Evolutionary conservation across 2,888 invertebrate genomes (phyloP), one percentile per base, ranked within the genome.

Genomic region (Leptothorax acervorum): DNA sequence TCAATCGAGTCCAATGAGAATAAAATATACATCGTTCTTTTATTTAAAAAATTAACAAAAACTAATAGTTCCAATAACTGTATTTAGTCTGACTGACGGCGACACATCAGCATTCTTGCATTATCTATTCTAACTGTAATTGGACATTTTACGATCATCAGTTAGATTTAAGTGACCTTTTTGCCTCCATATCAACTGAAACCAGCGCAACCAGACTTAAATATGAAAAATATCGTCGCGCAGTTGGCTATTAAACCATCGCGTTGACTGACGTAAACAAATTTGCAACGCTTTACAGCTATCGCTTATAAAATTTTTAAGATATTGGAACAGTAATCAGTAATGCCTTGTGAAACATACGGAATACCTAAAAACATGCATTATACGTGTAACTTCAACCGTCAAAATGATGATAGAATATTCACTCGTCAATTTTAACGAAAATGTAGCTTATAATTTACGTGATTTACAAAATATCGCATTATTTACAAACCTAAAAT

Each of bases 211-310:
- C 8, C 71, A 71, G 48, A 79, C 53, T 70, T 70, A 57, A 71
- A 71, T 60, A 48, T 28, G 68, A 45, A 71, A 81, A 81, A 79
- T 60, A 70, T 60, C 48, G 18, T 79, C 60, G 73, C 79, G 12
- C 45, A 48, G 39, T 11, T 60, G 18, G 5, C 39, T 73, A 81
- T 81, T 73, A 81, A 79, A 71, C 15, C 71, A 35, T 23, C 57
- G 48, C 48, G 57, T 45, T 63, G 39, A 12, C n/a, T 55, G 68
- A 71, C 23, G 18, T 39, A 81, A 81, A 71, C 39, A 71, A 81
- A 60, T 62, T 81, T 81, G 60, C 48, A 79, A 48, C 23, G 48
- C 48, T 78, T 45, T 55, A 57, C 18, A 60, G 35, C 31, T 73
- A 73, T 62, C 23, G 60, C 18, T 71, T 71, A 42, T 73, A 18